A percentile compares a stretch with the other conserved stretches of the same genome.
Evolutionary conservation across 2,888 invertebrate genomes (phyloP).

Genomic region (Teinopalpus imperialis): DNA sequence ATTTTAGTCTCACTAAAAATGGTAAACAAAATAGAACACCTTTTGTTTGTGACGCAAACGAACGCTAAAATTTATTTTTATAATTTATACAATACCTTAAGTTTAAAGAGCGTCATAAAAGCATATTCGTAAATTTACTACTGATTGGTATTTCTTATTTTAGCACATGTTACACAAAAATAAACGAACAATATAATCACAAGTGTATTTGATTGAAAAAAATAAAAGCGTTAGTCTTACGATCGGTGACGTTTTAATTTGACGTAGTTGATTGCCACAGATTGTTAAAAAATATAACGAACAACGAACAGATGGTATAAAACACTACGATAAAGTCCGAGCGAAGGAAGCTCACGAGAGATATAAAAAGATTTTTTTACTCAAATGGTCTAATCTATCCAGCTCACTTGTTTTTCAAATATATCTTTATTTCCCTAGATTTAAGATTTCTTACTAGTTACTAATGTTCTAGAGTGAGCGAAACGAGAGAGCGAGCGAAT

Average conservation of each 20-base stretch:
- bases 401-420: no score
- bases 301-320: no score
- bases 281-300: no score
- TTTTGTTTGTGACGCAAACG: slow-evolving; percentile 75
- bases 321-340: no score
- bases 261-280: slow-evolving; percentile 14
- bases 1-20: slow-evolving; percentile 59
- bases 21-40: slow-evolving; percentile 62
- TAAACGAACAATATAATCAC: slow-evolving; percentile 39
- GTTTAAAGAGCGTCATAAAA: slow-evolving; percentile 56
- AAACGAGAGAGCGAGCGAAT: no score
- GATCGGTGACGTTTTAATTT: slow-evolving; percentile 36
- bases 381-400: no score
- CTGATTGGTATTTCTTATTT: slow-evolving; percentile 33
- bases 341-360: no score
- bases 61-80: slow-evolving; percentile 63
- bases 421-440: no score
- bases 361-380: no score
- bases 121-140: slow-evolving; percentile 46
- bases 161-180: slow-evolving; percentile 44
- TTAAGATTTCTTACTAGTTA: no score
- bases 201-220: slow-evolving; percentile 44
- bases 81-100: slow-evolving; percentile 47
- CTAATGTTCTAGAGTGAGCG: no score
- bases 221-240: slow-evolving; percentile 52